Evolutionary conservation across 2,797 vertebrate genomes (phyloP), one percentile per base, ranked within the genome.

Genomic region (Acrocephalus scirpaceus): DNA sequence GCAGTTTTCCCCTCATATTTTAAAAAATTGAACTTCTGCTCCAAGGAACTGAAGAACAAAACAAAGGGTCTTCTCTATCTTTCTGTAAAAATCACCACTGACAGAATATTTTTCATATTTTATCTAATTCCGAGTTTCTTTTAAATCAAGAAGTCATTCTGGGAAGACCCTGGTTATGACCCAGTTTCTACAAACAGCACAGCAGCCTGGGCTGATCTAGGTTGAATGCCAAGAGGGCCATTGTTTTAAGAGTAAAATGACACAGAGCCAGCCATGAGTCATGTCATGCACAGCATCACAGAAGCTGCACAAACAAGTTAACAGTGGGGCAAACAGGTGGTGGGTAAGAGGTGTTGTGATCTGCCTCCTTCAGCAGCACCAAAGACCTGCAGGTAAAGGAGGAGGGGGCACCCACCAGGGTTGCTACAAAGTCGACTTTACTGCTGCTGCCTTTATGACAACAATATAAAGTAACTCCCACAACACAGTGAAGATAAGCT

Each of bases 401-500:
- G 91, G 88, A 79, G 73, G 92, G 78, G 90, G 70, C 86, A 93
- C 71, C 93, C 92, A 86, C 47, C 57, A 77, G 75, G 88, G 85
- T 87, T 97, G 95, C 95, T 92, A 96, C 96, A 97, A 96, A 98
- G 95, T 97, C 60, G 0, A 90, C 96, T 97, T 97, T 97, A 94
- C 96, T 97, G 96, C 95, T 93, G 79, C 95, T 91, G 97, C 94
- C 95, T 98, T 97, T 98, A 98, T 97, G 97, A 97, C 97, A 97
- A 97, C 97, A 97, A 92, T 97, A 97, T 96, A 98, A 97, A 98
- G 97, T 94, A 97, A 97, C 97, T 98, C 97, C 97, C 96, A 97
- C 97, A 98, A 98, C 97, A 97, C 94, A 92, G 81, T 76, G 91
- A 96, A 97, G 98, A 98, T 98, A 98, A 98, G 97, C 98, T 98